These are phyloP conservation scores for Oreohelix idahoensis DNA, from an alignment of 1,140 invertebrate species.

Conservation along the genomic window DNA sequence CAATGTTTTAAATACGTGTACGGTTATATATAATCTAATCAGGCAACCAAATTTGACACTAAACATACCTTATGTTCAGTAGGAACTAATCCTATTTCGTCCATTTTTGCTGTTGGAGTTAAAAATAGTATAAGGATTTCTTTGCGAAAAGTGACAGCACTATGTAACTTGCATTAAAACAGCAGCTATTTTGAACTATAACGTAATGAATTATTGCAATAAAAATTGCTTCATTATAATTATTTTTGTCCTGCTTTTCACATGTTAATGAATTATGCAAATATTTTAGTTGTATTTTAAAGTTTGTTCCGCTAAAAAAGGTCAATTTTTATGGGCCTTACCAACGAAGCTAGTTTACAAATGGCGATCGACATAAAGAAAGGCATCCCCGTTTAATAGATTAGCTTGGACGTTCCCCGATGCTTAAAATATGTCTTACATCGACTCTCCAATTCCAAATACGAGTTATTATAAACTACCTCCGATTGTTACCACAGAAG, in stretches of 20 bases:
- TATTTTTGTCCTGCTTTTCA: too few species aligned
- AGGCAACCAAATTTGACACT: not conserved
- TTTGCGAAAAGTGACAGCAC: not conserved
- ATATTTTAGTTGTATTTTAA: not conserved
- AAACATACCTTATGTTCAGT: conserved; percentile 36
- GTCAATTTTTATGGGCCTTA: conserved; percentile 3
- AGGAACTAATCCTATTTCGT: conserved; percentile 29
- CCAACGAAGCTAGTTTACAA: conserved; percentile 38
- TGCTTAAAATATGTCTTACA: conserved; percentile 41
- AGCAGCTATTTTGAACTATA: too few species aligned
- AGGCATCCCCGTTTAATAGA: too few species aligned
- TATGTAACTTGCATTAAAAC: too few species aligned
- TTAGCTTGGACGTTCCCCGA: not conserved
- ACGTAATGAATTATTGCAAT: too few species aligned
- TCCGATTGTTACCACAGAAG: conserved; percentile 67
- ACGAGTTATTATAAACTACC: conserved; percentile 59
- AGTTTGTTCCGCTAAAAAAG: not conserved
- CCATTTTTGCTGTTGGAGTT: conserved; percentile 24
- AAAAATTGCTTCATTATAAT: too few species aligned
- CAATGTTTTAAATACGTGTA: too few species aligned
- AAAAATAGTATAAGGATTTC: conserved; percentile 10
- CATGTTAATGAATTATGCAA: not conserved
- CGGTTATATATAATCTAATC: not conserved
- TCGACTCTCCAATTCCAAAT: conserved; percentile 51
- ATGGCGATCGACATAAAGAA: conserved; percentile 20